Evolutionary conservation across 1,140 invertebrate species (phyloP), one percentile per base, ranked within the genome.

Genomic region (Zaprionus taronus): DNA sequence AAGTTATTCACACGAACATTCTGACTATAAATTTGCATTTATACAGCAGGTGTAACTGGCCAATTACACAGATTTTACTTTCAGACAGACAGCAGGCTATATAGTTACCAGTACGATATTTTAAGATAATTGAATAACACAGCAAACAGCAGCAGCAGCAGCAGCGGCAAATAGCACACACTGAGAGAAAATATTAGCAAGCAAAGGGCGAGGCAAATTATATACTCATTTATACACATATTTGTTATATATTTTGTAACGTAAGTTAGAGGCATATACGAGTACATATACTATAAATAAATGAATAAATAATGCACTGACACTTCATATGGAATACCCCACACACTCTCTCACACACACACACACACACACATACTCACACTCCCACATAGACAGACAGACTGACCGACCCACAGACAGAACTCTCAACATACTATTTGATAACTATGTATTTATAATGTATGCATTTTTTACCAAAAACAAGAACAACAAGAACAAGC

Each of bases 381-480:
- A 69, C 24, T 74, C 31, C 55, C 7, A 76, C 15, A 81, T 62
- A 49, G 36, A 49, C 17, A 74, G 22, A 69, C 24, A 65, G 41
- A 63, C 31, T 41, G 15, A 62, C 57, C 44, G 38, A 41, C 63
- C 58, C 66, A 47, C 41, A 47, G 41, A 47, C 41, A 17, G 41
- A 47, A 47, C 67, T 77, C 51, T 22, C 65, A 72, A 72, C 74
- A 83, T 76, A 81, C 84, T 89, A 90, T 91, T 91, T 91, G 87
- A 91, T 91, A 91, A 91, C 87, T 91, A 91, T 91, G 83, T 91
- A 91, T 91, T 91, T 91, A 91, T 91, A 83, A 87, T 86, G 87
- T 91, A 91, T 91, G 87, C 78, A 87, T 83, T 91, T 91, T 91
- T 91, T 91, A 90, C 84, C 75, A 79, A 89, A 26, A n/a, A n/a